A percentile compares a stretch with the other conserved stretches of the same genome.
Evolutionary conservation across 2,888 invertebrate species (phyloP).

Genomic region (Dichetophora obliterata): DNA sequence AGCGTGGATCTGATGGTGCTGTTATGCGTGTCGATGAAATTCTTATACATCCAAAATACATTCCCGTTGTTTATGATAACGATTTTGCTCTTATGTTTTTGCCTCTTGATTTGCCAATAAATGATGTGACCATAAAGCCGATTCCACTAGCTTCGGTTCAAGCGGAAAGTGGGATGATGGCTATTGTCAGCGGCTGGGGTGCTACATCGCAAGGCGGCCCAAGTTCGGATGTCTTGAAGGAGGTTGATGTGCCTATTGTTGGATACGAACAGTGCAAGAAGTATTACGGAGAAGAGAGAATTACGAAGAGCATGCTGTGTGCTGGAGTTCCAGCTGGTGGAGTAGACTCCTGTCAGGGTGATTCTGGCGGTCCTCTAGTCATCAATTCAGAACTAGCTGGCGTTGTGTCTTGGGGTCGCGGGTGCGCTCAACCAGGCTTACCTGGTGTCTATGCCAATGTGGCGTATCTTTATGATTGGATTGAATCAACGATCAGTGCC

Average conservation of each 20-base stretch:
- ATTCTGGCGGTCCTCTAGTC: constrained; percentile 63
- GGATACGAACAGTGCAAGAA: constrained; percentile 52
- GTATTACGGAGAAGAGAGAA: constrained; percentile 48
- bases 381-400: constrained; percentile 57
- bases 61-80: constrained; percentile 65
- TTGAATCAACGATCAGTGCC: constrained; percentile 31
- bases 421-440: constrained; percentile 59
- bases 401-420: constrained; percentile 64
- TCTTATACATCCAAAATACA: constrained; percentile 71
- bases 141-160: constrained; percentile 48
- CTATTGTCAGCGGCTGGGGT: constrained; percentile 61
- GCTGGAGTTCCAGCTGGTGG: constrained; percentile 58
- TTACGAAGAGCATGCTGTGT: constrained; percentile 62
- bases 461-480: constrained; percentile 51
- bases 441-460: constrained; percentile 62
- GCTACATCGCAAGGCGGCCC: constrained; percentile 51
- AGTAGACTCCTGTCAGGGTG: constrained; percentile 62
- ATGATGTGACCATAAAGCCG: constrained; percentile 47
- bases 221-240: constrained; percentile 50
- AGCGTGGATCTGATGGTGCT: constrained; percentile 69
- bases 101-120: constrained; percentile 50
- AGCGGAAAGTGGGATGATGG: constrained; percentile 50
- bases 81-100: constrained; percentile 72
- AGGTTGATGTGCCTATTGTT: constrained; percentile 57
- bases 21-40: constrained; percentile 70